These are phyloP conservation scores for Scophthalmus maximus DNA, from an alignment of 2,113 vertebrate species.

Conservation along the genomic window DNA sequence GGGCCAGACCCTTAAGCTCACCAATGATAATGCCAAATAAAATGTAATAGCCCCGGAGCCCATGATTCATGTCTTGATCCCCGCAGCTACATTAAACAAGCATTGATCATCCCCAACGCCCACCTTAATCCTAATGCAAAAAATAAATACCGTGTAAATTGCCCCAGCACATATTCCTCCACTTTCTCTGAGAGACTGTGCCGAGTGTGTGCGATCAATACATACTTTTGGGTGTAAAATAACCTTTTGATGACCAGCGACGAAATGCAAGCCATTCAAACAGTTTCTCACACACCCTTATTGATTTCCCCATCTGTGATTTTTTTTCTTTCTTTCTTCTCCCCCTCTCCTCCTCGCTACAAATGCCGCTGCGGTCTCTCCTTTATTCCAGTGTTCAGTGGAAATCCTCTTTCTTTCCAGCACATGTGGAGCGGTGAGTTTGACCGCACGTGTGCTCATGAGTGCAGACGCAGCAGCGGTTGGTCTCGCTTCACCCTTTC, in stretches of 20 bases:
- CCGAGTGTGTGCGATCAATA: conserved; percentile 87
- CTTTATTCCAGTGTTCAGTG: conserved; percentile 33
- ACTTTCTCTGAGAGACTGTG: conserved; percentile 75
- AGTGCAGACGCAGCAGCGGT: background rate
- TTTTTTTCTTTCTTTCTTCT: background rate
- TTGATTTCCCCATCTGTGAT: conserved; percentile 85
- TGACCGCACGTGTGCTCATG: conserved; percentile 29
- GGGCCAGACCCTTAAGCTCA: conserved; percentile 51
- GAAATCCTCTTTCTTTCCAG: conserved; percentile 46
- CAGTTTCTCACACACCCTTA: conserved; percentile 83
- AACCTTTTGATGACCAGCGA: conserved; percentile 91
- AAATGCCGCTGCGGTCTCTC: conserved; percentile 10
- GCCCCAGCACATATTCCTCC: conserved; percentile 71
- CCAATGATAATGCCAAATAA: conserved; percentile 72
- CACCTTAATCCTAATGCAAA: conserved; percentile 80
- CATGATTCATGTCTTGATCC: conserved; percentile 73
- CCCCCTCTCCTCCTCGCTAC: conserved; percentile 58
- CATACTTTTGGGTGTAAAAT: conserved; percentile 91
- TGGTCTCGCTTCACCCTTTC: conserved; percentile 22
- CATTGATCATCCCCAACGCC: conserved; percentile 73
- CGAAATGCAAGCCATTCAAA: conserved; percentile 85
- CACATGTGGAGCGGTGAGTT: conserved; percentile 28
- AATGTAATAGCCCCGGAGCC: conserved; percentile 62
- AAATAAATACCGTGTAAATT: conserved; percentile 81
- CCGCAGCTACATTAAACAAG: conserved; percentile 78